These are phyloP conservation scores for Bos javanicus DNA, from an alignment of 2,113 vertebrate species.

Conservation along the genomic window DNA sequence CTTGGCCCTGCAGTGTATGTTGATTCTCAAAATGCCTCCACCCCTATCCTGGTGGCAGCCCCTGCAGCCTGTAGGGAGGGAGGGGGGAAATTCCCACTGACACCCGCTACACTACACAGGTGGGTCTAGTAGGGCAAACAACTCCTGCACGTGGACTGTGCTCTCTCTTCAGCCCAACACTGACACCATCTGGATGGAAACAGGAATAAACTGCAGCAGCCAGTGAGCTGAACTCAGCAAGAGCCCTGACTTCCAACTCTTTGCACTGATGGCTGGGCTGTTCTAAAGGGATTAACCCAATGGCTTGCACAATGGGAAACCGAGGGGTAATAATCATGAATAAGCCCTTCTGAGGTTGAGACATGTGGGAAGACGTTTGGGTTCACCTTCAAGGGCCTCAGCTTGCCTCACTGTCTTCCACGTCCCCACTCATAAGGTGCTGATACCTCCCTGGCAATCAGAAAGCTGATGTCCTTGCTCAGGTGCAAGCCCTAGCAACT, in stretches of 20 bases:
- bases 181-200: background rate
- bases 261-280: background rate
- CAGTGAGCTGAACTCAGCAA: background rate
- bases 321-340: background rate
- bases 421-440: background rate
- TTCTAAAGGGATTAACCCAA: background rate
- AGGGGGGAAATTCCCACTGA: background rate
- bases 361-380: background rate
- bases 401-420: background rate
- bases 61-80: background rate
- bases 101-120: background rate
- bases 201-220: background rate
- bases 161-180: background rate
- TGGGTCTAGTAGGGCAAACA: background rate
- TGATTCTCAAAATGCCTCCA: background rate
- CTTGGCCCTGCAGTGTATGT: background rate
- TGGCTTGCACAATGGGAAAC: background rate
- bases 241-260: background rate
- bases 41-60: background rate
- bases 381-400: background rate
- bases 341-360: background rate
- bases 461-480: background rate
- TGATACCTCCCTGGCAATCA: background rate
- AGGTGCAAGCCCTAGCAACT: background rate
- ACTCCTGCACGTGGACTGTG: background rate